A percentile compares a stretch with the other conserved stretches of the same genome.
Conservation (phyloP, 2,888 invertebrate genomes). For the Synanthedon tipuliformis region DNA sequence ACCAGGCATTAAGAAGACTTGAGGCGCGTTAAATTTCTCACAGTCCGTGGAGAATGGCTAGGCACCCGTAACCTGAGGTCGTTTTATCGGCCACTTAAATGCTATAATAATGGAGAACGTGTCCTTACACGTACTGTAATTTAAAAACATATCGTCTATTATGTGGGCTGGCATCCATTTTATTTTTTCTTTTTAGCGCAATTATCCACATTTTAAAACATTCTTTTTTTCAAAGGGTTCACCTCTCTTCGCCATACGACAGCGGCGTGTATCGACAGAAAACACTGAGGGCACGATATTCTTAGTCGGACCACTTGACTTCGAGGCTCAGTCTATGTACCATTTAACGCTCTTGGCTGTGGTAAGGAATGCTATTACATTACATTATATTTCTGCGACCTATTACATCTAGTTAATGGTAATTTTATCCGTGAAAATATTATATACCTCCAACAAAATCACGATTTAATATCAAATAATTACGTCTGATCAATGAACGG, state of each 20-base stretch:
- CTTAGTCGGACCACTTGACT: constrained; percentile 83
- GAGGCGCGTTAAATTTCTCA: constrained; percentile 54
- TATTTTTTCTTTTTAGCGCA: constrained; percentile 9
- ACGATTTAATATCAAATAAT: not conserved
- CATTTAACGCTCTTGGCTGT: constrained; percentile 87
- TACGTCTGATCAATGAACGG: not conserved
- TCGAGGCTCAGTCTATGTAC: constrained; percentile 90
- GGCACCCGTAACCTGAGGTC: constrained; percentile 38
- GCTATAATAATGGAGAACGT: constrained; percentile 42
- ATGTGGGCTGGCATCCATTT: constrained; percentile 10
- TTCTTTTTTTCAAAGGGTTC: constrained; percentile 70
- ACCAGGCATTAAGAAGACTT: constrained; percentile 45
- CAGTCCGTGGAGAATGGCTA: constrained; percentile 38
- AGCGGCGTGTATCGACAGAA: constrained; percentile 78
- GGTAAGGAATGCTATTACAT: constrained; percentile 69
- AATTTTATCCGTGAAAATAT: not conserved
- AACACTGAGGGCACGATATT: constrained; percentile 85
- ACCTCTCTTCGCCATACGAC: constrained; percentile 81
- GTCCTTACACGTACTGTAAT: constrained; percentile 38
- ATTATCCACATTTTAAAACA: constrained; percentile 9
- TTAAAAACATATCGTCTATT: constrained; percentile 20
- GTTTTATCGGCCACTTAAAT: constrained; percentile 42
- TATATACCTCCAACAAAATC: no score
- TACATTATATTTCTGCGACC: not conserved
- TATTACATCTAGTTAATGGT: constrained; percentile 1